Base-by-base conservation (phyloP, 2,113 vertebrate species). In the Chinchilla lanigera region DNA sequence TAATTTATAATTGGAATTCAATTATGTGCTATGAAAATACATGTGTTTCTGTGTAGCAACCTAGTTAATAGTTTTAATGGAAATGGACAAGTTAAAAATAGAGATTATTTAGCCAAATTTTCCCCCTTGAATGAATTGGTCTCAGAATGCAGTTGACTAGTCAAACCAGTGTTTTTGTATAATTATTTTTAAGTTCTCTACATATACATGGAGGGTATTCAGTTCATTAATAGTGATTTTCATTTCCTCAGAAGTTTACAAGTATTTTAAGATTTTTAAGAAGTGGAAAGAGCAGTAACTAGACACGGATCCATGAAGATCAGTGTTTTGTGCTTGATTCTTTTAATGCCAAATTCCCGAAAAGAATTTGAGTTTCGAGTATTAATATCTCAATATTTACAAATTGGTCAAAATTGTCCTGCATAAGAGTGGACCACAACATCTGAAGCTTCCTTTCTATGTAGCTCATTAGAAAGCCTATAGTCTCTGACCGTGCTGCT, bases 251-350 rank as follows among this genome's bases (percentile, higher is more conserved):
- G 58, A 82, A 17, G 19, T 81, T 33, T 85, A 35, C 1, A 97
- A 82, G 1, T 63, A 52, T 69, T 82, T 95, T 87, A 71, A 86
- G 47, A n/a, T 69, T 52, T 83, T 82, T 81, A 93, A 95, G 47
- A 86, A 83, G 38, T 19, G 92, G 56, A 3, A 86, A 93, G 88
- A 93, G 9, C 5, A 87, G 35, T 26, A 78, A 54, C 28, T 88
- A 85, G 10, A 93, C 47, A 85, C 3, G n/a, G 7, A 71, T 77
- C 58, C 44, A 69, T 7, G 30, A 65, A 63, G 10, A 30, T 30
- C 5, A 63, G 20, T 33, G 1, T 52, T 91, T 89, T 10, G 47
- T 38, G 35, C 10, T 41, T 73, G 33, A 52, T 50, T 85, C 63
- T 22, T 52, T 56, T 35, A 85, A 77, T 73, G 69, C 63, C 56